Evolutionary conservation across 1,140 invertebrate genomes (phyloP), one percentile per base, ranked within the genome.

Genomic region (Papilio polyxenes): DNA sequence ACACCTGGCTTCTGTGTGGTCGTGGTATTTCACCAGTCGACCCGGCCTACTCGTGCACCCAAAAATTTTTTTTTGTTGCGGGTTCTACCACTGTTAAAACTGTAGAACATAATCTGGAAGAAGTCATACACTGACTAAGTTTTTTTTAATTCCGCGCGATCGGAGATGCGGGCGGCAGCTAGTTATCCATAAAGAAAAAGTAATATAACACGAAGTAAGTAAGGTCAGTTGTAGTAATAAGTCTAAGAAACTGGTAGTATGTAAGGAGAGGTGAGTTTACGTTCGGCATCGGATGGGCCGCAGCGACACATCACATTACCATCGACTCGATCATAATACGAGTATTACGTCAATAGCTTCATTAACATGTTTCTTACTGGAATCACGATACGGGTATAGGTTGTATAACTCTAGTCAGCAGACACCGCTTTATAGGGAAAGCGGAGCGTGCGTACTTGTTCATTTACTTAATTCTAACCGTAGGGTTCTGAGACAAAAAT

Each of bases 261-360:
- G 65, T 72, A 72, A 72, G 65, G 13, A 17, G 65, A 72, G 23
- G 9, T 72, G 31, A 17, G 65, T 72, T 72, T 72, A 72, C 65
- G 13, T 17, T 72, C 13, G 31, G 65, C n/a, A 72, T 37, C 65
- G 65, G 62, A 69, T 72, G 31, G 10, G 4, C 31, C 10, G 65
- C 31, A 17, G 11, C 37, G 65, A 65, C 23, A 65, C 23, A 20
- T 65, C 3, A 23, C 62, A 65, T 65, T 65, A 31, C 59, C n/a
- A 69, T 37, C 65, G 65, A 72, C 65, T 72, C 31, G 23, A 72
- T 72, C 31, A 37, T 65, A 31, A 31, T 31, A 31, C 23, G 23
- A 31, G 23, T 11, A 65, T 72, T 72, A 72, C 65, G 65, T 72
- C 65, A 72, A 72, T 72, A 4, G 65, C 65, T 72, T 72, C 65